These are phyloP conservation scores for Carcharodon carcharias DNA, from an alignment of 2,797 vertebrate species.

Conservation along the genomic window DNA sequence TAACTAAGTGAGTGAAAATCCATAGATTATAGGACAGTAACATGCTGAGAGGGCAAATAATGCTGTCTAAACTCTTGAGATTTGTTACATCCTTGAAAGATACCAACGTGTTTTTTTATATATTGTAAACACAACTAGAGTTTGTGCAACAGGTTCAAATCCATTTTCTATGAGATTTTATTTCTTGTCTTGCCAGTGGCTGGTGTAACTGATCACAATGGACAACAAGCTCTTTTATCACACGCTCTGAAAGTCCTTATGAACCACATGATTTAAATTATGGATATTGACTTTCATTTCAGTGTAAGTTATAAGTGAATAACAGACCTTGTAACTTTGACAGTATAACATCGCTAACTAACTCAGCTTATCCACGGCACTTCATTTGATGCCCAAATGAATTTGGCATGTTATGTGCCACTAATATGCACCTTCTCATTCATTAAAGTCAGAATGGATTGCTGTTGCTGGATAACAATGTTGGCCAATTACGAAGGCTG, in stretches of 20 bases:
- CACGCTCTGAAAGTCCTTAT: neutral
- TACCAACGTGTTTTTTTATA: neutral
- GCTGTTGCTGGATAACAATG: conserved; percentile 10
- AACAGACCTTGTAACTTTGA: neutral
- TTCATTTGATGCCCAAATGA: neutral
- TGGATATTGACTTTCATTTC: neutral
- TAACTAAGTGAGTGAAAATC: neutral
- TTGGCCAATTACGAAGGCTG: neutral
- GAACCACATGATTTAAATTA: neutral
- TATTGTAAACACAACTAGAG: neutral
- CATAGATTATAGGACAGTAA: neutral
- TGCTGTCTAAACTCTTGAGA: neutral
- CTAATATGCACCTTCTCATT: conserved; percentile 12
- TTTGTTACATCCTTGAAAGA: neutral
- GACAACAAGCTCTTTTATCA: neutral
- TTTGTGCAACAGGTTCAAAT: neutral
- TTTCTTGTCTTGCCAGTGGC: neutral
- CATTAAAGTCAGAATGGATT: neutral
- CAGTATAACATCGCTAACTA: neutral
- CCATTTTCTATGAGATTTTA: neutral
- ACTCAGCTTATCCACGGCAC: neutral
- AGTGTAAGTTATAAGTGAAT: neutral
- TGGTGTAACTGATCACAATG: neutral
- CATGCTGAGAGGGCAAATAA: neutral
- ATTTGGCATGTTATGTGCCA: neutral